phyloP scores from a whole-genome alignment of 2,113 vertebrate genomes.

The Charadrius vociferus region DNA sequence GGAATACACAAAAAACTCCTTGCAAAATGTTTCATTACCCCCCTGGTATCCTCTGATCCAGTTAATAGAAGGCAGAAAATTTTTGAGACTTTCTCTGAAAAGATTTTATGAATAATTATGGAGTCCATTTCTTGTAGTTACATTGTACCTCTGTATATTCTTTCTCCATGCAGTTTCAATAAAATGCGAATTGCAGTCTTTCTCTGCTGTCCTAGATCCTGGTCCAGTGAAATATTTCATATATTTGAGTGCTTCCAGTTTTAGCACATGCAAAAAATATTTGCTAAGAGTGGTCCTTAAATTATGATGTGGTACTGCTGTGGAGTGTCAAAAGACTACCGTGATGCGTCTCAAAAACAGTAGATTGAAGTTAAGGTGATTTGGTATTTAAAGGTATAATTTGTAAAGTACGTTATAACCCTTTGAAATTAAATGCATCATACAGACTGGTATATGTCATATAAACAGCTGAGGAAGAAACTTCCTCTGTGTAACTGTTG shows the following conservation, averaged over 20 bases:
- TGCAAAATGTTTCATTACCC: neutral
- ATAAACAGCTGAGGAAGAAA: neutral
- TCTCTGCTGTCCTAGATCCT: neutral
- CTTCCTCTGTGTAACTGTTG: neutral
- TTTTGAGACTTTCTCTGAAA: neutral
- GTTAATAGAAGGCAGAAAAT: neutral
- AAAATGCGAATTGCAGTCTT: neutral
- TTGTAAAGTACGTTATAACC: neutral
- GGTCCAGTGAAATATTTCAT: neutral
- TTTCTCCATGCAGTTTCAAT: neutral
- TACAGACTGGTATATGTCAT: neutral
- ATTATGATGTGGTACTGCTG: neutral
- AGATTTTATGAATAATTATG: neutral
- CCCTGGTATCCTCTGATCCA: neutral
- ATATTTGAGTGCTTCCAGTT: neutral
- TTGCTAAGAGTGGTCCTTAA: neutral
- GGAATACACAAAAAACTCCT: neutral
- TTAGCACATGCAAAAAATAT: neutral
- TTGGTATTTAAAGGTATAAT: neutral
- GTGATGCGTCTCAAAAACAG: neutral
- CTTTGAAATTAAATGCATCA: neutral
- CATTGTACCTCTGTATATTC: neutral
- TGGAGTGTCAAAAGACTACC: neutral
- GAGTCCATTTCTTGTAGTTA: neutral
- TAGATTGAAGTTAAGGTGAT: neutral